Evolutionary conservation across 2,888 invertebrate species (phyloP), one percentile per base, ranked within the genome.

Genomic region (Aelia acuminata): DNA sequence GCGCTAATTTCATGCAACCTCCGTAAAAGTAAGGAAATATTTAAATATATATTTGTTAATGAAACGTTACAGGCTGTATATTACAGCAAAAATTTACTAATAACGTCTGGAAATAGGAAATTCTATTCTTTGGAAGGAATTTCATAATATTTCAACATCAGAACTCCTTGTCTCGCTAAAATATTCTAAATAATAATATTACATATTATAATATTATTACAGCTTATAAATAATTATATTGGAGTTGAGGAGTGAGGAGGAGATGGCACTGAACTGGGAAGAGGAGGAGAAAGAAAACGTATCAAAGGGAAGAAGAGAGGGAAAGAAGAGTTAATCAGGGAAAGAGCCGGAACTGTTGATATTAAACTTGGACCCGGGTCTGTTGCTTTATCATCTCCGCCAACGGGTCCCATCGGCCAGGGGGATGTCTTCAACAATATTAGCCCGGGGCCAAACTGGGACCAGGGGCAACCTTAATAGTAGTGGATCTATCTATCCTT

Each of bases 261-360:
- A 13, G 18, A 15, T n/a, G n/a, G n/a, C n/a, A n/a, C n/a, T n/a
- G 18, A 20, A 13, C 18, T n/a, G 43, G 80, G n/a, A 80, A 80
- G 80, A 43, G 43, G 43, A 43, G 43, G 8, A 47, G 43, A 80
- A 80, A 35, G 63, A 70, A 80, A 80, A 15, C 11, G n/a, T n/a
- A n/a, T 39, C 22, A 47, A 80, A 80, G 80, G 43, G 43, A 18
- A 5, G 20, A 39, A 18, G 70, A 35, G 75, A 31, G 57, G 57
- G 26, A 70, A 80, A 80, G 80, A 80, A 80, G 80, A 47, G 80
- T 80, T 80, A 80, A 80, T 80, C 80, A 80, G 80, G 43, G 80
- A 47, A 80, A 80, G n/a, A 80, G 80, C 80, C 43, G 43, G 1
- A 43, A n/a, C 80, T n/a, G n/a, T n/a, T 47, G 80, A 80, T 80